phyloP scores from a whole-genome alignment of 2,797 vertebrate genomes.

The Tiaroga cobitis region DNA sequence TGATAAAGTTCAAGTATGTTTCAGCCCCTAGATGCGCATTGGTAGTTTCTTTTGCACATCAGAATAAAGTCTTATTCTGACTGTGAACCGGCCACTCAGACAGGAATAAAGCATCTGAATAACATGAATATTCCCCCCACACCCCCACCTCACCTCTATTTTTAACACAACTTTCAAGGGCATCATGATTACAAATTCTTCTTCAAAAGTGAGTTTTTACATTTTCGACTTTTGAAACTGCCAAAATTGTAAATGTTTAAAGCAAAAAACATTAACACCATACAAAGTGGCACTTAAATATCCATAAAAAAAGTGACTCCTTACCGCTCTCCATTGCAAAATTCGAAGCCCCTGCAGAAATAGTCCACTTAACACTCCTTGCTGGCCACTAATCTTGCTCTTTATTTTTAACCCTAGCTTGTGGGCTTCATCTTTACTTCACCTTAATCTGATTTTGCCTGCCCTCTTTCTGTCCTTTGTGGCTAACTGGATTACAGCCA shows the following conservation, averaged over 20 bases:
- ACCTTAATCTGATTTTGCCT: conserved; percentile 72
- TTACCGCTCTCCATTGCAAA: conserved; percentile 26
- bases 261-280: background rate
- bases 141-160: background rate
- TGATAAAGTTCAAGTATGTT: background rate
- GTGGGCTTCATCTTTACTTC: conserved; percentile 66
- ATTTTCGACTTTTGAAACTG: background rate
- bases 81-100: background rate
- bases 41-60: no score
- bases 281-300: background rate
- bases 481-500: conserved; percentile 77
- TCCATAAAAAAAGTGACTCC: background rate
- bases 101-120: background rate
- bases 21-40: background rate
- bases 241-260: background rate
- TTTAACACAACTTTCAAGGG: background rate
- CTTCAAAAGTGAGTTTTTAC: background rate
- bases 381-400: conserved; percentile 52
- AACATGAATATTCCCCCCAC: background rate
- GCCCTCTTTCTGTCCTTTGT: conserved; percentile 70
- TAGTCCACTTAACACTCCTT: conserved; percentile 50
- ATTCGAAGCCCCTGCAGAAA: conserved; percentile 35
- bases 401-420: conserved; percentile 67
- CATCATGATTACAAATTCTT: background rate
- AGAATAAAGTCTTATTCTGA: background rate